Conservation (phyloP, 2,888 invertebrate species). For the Pachycephus smyrnensis region DNA sequence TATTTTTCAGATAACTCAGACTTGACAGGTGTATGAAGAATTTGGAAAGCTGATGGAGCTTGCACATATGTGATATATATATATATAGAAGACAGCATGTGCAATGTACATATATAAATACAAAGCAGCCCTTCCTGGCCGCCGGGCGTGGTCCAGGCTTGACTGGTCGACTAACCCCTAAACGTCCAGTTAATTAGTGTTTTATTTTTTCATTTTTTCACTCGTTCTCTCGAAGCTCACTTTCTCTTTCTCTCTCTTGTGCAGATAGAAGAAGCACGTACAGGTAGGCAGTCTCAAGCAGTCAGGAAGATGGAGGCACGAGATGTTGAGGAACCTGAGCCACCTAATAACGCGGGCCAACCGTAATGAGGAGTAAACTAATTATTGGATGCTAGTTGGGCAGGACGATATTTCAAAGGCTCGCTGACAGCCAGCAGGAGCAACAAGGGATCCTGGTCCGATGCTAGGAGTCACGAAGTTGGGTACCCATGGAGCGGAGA, state of each 20-base stretch:
- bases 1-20: no score
- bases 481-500: no score
- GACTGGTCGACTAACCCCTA: conserved; percentile 54
- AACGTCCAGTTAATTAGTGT: conserved; percentile 62
- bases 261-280: no score
- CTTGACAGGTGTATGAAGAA: no score
- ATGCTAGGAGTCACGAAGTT: no score
- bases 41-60: no score
- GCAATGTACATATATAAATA: no score
- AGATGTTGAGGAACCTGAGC: conserved; percentile 22
- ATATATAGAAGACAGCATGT: no score
- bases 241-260: conserved; percentile 22
- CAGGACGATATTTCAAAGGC: conserved; percentile 62
- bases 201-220: conserved; percentile 37
- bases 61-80: no score
- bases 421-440: conserved; percentile 59
- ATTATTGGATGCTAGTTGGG: conserved; percentile 63
- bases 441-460: conserved; percentile 41
- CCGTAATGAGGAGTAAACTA: conserved; percentile 65
- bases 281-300: no score
- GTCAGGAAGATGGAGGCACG: no score
- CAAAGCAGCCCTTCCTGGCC: no score
- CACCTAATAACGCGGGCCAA: conserved; percentile 59
- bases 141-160: conserved; percentile 51
- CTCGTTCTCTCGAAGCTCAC: conserved; percentile 22